Evolutionary conservation across 2,113 vertebrate genomes (phyloP).

Genomic region (Erinaceus europaeus): DNA sequence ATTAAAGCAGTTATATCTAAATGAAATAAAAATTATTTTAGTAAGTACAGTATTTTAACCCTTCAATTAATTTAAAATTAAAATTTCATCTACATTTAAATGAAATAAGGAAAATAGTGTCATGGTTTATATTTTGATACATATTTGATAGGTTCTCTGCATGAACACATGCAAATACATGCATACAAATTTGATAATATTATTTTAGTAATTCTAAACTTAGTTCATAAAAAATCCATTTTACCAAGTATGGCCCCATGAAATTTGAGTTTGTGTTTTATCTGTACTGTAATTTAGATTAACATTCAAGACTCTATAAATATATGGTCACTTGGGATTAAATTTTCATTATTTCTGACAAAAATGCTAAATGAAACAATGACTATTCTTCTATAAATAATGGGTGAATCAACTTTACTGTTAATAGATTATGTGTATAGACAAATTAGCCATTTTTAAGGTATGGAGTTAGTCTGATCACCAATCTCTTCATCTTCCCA

Average conservation of each 20-base stretch:
- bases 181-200: background rate
- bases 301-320: background rate
- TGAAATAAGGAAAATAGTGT: background rate
- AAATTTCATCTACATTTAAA: background rate
- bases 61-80: conserved; percentile 7
- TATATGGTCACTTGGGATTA: background rate
- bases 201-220: conserved; percentile 25
- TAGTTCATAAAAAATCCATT: conserved; percentile 8
- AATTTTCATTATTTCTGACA: conserved; percentile 11
- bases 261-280: conserved; percentile 4
- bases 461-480: background rate
- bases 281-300: background rate
- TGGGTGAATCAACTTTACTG: background rate
- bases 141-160: background rate
- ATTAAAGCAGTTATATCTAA: background rate
- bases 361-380: background rate
- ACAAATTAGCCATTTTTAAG: background rate
- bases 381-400: background rate
- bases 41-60: background rate
- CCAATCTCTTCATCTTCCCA: background rate
- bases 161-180: background rate
- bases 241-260: background rate
- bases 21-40: background rate
- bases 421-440: background rate
- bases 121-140: background rate